Evolutionary conservation across 37 sponge, comb jelly and placozoan genomes (phyloP).

Genomic region (Geodia barretti): DNA sequence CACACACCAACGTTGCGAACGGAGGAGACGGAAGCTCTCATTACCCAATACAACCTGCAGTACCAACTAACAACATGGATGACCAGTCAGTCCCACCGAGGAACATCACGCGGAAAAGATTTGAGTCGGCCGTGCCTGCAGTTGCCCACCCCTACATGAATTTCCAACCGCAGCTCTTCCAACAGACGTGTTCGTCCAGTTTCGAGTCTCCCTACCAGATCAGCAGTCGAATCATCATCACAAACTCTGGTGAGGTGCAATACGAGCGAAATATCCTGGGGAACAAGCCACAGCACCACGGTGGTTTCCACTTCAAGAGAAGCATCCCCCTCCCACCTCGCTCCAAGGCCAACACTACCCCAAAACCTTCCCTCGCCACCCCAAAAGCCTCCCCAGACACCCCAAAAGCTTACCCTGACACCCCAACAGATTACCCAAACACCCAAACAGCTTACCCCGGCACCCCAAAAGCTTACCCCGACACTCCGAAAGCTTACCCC

Average conservation of each 20-base stretch:
- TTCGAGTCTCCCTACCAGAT: conserved; percentile 46
- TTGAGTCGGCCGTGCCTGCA: conserved; percentile 27
- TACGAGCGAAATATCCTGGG: conserved; percentile 34
- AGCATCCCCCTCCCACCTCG: conserved; percentile 34
- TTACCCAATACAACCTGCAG: too few relatives aligned
- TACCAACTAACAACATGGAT: not conserved
- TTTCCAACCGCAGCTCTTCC: conserved; percentile 17
- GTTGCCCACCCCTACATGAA: not conserved
- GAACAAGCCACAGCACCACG: not conserved
- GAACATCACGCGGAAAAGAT: conserved; percentile 8
- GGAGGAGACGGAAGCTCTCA: not conserved
- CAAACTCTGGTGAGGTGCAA: conserved; percentile 33
- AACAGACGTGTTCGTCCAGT: not conserved
- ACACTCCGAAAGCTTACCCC: too few relatives aligned
- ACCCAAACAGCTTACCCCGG: too few relatives aligned
- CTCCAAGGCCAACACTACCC: not conserved
- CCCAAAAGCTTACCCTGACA: too few relatives aligned
- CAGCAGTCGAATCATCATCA: conserved; percentile 43
- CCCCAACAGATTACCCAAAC: too few relatives aligned
- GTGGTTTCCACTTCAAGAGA: conserved; percentile 14
- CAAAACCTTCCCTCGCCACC: not conserved
- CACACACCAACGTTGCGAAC: not conserved
- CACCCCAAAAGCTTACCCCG: too few relatives aligned
- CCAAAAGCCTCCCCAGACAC: too few relatives aligned
- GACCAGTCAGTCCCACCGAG: conserved; percentile 24